Conservation (phyloP, 1,140 invertebrate species). For the Lasioglossum albipes region DNA sequence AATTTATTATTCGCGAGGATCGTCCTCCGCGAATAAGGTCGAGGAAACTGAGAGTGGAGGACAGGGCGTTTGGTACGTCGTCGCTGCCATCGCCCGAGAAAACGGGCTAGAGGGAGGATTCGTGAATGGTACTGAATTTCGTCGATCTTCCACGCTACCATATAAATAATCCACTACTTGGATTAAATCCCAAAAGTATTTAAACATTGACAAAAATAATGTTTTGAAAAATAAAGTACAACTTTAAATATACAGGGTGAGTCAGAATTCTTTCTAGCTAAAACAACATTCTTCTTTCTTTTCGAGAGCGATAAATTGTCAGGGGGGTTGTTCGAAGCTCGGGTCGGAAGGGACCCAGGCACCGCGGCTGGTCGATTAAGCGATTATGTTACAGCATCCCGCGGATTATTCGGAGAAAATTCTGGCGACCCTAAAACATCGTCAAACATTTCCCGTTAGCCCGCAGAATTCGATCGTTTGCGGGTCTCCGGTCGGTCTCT, state of each 20-base stretch:
- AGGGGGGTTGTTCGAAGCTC: too few relatives aligned
- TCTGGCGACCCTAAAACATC: neutral
- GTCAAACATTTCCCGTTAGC: neutral
- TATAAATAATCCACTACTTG: too few relatives aligned
- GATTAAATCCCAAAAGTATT: too few relatives aligned
- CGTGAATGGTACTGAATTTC: neutral
- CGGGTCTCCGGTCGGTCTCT: neutral
- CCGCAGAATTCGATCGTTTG: constrained; percentile 2
- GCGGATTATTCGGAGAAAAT: neutral
- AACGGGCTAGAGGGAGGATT: neutral
- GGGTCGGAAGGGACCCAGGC: too few relatives aligned
- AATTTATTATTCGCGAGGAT: constrained; percentile 52
- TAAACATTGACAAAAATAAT: too few relatives aligned
- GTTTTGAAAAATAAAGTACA: too few relatives aligned
- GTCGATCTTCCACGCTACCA: too few relatives aligned
- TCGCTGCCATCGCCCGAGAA: neutral
- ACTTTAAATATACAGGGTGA: too few relatives aligned
- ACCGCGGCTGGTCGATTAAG: neutral
- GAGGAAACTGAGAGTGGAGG: constrained; percentile 38
- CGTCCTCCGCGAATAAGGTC: constrained; percentile 34
- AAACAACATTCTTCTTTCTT: too few relatives aligned
- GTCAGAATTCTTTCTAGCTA: too few relatives aligned
- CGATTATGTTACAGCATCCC: neutral
- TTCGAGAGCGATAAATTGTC: too few relatives aligned
- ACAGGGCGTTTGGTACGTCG: constrained; percentile 11